Conservation (phyloP, 2,113 vertebrate species). For the Oncorhynchus gorbuscha region DNA sequence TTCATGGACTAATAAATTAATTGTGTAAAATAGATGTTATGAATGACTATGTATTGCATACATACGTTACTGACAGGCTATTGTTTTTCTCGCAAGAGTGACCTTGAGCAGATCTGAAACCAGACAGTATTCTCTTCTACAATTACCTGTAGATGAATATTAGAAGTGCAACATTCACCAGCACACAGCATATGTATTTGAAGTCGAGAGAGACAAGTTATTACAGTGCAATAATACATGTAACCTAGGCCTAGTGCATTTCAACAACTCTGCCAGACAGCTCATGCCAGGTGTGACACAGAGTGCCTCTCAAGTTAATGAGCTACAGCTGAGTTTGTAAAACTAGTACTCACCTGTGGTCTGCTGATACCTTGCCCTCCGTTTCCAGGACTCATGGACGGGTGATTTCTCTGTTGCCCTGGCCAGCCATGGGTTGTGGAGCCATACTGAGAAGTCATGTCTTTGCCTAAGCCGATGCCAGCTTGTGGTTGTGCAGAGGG, state of each 20-base stretch:
- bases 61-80: background rate
- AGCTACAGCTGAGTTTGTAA: conserved; percentile 19
- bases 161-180: background rate
- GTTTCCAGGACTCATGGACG: conserved; percentile 83
- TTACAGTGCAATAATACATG: background rate
- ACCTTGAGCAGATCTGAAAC: conserved; percentile 17
- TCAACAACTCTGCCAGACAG: background rate
- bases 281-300: background rate
- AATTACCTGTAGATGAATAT: background rate
- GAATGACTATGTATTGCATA: too few species aligned
- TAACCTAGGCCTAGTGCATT: background rate
- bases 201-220: background rate
- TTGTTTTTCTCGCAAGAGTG: conserved; percentile 8
- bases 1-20: background rate
- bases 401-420: conserved; percentile 86
- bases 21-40: background rate
- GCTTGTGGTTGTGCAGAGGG: conserved; percentile 72
- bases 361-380: conserved; percentile 84
- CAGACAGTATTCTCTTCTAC: background rate
- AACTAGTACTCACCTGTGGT: conserved; percentile 81
- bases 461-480: conserved; percentile 83
- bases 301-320: background rate
- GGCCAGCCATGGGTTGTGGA: conserved; percentile 85
- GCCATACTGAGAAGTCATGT: conserved; percentile 85
- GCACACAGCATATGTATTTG: too few species aligned